A percentile compares a stretch with the other conserved stretches of the same genome.
Conservation (phyloP, 1,140 invertebrate genomes). For the Sogatella furcifera region DNA sequence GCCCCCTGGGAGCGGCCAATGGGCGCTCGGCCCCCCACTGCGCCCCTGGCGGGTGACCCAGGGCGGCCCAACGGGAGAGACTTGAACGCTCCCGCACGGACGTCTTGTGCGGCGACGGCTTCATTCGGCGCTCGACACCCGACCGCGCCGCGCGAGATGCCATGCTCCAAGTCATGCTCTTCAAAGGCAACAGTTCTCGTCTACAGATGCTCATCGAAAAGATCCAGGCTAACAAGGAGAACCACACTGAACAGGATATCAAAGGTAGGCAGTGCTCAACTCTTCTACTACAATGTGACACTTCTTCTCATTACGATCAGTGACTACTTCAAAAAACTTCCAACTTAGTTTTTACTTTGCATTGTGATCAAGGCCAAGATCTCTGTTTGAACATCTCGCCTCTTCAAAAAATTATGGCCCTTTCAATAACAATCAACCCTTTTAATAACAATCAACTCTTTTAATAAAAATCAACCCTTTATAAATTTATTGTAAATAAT, state of each 20-base stretch:
- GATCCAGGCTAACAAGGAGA: slow-evolving; percentile 67
- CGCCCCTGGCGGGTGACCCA: slow-evolving; percentile 11
- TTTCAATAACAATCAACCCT: too few relatives aligned
- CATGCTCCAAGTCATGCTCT: slow-evolving; percentile 46
- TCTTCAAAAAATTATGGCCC: too few relatives aligned
- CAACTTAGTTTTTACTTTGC: too few relatives aligned
- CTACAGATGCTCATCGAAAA: slow-evolving; percentile 71
- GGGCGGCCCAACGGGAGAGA: slow-evolving; percentile 25
- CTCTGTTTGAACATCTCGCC: too few relatives aligned
- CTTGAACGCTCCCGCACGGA: slow-evolving; percentile 36
- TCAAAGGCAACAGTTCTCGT: slow-evolving; percentile 68
- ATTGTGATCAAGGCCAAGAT: too few relatives aligned
- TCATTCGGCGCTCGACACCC: slow-evolving; percentile 27
- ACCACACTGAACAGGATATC: slow-evolving; percentile 40
- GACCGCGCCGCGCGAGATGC: slow-evolving; percentile 19
- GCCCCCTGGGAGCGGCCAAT: slow-evolving; percentile 19
- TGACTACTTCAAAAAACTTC: too few relatives aligned
- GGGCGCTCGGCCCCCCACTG: slow-evolving; percentile 12
- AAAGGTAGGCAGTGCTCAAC: slow-evolving; percentile 31
- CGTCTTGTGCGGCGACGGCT: slow-evolving; percentile 14
- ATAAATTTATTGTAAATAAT: too few relatives aligned
- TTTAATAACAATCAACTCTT: too few relatives aligned
- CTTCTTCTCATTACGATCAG: too few relatives aligned
- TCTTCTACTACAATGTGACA: too few relatives aligned
- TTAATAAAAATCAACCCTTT: too few relatives aligned